Conservation (phyloP, 2,888 invertebrate genomes). For the Psococerastis gibbosa region DNA sequence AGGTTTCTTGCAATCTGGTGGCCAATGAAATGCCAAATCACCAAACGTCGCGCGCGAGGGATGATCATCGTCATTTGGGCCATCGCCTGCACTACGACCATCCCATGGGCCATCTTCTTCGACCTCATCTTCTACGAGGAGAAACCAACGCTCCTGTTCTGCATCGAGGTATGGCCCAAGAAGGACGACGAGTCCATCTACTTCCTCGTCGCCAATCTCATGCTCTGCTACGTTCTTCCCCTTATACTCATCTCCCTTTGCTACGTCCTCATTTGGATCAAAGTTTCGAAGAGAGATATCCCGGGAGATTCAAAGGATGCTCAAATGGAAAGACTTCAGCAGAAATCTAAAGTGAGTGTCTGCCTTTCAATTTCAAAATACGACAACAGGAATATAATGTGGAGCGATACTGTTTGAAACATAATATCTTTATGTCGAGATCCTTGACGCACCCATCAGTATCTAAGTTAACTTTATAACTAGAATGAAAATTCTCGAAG, state of each 20-base stretch:
- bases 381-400: no score
- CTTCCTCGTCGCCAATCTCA: constrained; percentile 73
- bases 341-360: constrained; percentile 86
- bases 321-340: constrained; percentile 81
- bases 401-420: no score
- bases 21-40: constrained; percentile 79
- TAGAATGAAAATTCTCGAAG: no score
- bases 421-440: no score
- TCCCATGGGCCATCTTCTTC: constrained; percentile 84
- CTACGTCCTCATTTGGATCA: constrained; percentile 81
- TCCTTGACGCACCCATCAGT: no score
- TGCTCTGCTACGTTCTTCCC: constrained; percentile 79
- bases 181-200: constrained; percentile 63
- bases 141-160: constrained; percentile 40
- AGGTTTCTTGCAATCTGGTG: constrained; percentile 94
- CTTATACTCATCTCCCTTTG: constrained; percentile 80
- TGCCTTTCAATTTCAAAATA: no score
- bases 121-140: constrained; percentile 55
- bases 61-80: constrained; percentile 85
- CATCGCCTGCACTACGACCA: constrained; percentile 62
- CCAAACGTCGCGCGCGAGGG: constrained; percentile 65
- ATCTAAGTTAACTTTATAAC: no score
- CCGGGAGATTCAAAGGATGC: constrained; percentile 82
- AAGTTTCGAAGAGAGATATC: constrained; percentile 71
- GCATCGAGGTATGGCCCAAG: constrained; percentile 52